Conservation (phyloP, 2,113 vertebrate species). For the Apeltes quadracus region DNA sequence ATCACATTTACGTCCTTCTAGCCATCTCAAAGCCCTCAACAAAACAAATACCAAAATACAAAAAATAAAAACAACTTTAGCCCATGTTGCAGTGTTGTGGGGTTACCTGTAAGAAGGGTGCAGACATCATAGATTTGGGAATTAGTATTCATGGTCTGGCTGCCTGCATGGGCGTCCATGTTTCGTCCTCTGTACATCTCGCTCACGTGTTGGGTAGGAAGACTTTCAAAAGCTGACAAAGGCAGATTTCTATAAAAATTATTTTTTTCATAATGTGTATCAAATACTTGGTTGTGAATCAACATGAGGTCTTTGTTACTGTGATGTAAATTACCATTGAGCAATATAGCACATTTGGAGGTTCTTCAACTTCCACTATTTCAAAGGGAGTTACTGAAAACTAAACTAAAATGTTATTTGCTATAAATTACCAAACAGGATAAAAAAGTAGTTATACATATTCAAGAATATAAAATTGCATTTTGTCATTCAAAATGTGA, state of each 20-base stretch:
- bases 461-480: not conserved
- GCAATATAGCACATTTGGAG: not conserved
- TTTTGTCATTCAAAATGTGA: not conserved
- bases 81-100: not conserved
- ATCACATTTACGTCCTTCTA: not conserved
- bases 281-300: no score
- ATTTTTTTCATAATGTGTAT: not conserved
- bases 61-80: not conserved
- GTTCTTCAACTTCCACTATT: not conserved
- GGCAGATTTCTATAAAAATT: no score
- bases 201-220: slow-evolving; percentile 23
- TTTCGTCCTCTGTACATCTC: slow-evolving; percentile 24
- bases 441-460: not conserved
- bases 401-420: not conserved
- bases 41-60: slow-evolving; percentile 17
- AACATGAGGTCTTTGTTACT: not conserved
- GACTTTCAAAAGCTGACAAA: slow-evolving; percentile 34
- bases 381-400: not conserved
- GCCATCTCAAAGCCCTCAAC: not conserved
- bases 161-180: slow-evolving; percentile 42
- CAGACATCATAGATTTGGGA: slow-evolving; percentile 71
- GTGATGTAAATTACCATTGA: not conserved
- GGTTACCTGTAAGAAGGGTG: slow-evolving; percentile 78
- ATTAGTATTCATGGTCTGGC: slow-evolving; percentile 70
- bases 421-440: not conserved